A percentile compares a stretch with the other conserved stretches of the same genome.
Evolutionary conservation across 2,888 invertebrate genomes (phyloP).

Genomic region (Lymantria monacha): DNA sequence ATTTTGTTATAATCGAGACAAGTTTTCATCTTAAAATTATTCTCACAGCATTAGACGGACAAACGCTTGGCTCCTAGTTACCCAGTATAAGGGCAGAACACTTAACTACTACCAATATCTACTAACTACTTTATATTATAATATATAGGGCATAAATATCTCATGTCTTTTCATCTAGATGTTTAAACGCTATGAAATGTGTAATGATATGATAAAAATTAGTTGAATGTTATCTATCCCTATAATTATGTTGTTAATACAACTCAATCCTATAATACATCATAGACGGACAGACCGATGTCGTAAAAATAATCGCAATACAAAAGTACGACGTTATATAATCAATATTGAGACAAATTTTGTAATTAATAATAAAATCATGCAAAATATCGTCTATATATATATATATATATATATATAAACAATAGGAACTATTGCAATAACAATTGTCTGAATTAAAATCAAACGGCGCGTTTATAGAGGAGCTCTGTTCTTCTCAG

Average conservation of each 20-base stretch:
- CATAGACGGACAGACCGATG: slow-evolving; percentile 7
- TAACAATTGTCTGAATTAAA: not conserved
- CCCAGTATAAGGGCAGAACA: slow-evolving; percentile 56
- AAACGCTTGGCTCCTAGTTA: slow-evolving; percentile 23
- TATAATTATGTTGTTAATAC: slow-evolving; percentile 34
- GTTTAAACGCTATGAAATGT: slow-evolving; percentile 76
- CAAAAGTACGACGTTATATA: not conserved
- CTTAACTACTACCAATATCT: slow-evolving; percentile 56
- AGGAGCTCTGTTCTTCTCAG: slow-evolving; percentile 15
- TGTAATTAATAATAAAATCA: not conserved
- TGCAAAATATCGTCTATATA: too few relatives aligned
- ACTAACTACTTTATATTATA: slow-evolving; percentile 61
- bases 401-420: too few relatives aligned
- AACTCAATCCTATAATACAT: slow-evolving; percentile 37
- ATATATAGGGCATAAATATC: slow-evolving; percentile 59
- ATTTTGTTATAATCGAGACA: not conserved
- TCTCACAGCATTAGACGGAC: slow-evolving; percentile 15
- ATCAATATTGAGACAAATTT: not conserved
- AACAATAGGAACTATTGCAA: not conserved
- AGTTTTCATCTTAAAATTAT: slow-evolving; percentile 16
- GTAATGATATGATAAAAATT: slow-evolving; percentile 75
- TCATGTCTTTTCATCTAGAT: slow-evolving; percentile 65
- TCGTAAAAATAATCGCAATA: not conserved
- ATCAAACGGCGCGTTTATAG: not conserved
- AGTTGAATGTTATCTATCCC: slow-evolving; percentile 48